These are phyloP conservation scores for Lobophora halterata DNA, from an alignment of 2,888 invertebrate genomes.

Conservation along the genomic window DNA sequence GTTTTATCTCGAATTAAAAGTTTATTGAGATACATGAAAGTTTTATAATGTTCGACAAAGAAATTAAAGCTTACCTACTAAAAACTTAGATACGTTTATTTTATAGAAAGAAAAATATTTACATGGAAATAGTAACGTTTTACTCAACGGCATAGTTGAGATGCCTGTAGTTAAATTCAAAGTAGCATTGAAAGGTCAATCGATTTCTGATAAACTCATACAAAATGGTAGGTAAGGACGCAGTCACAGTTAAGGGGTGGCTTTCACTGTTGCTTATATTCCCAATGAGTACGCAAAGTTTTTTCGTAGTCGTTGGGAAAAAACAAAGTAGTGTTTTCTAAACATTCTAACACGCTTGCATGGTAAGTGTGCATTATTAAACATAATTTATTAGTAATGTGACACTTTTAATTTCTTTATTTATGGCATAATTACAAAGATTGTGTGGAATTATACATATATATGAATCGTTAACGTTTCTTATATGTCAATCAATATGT, in stretches of 20 bases:
- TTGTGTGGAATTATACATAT: constrained; percentile 5
- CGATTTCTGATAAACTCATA: constrained; percentile 23
- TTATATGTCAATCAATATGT: too few relatives aligned
- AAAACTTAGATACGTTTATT: too few relatives aligned
- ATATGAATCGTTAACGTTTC: too few relatives aligned
- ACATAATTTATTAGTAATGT: constrained; percentile 5
- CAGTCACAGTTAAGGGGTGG: constrained; percentile 14
- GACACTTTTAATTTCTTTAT: constrained; percentile 8
- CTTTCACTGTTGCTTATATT: constrained; percentile 14
- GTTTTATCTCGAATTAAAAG: too few relatives aligned
- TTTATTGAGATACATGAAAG: too few relatives aligned
- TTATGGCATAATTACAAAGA: constrained; percentile 12
- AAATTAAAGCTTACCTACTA: too few relatives aligned
- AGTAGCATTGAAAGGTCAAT: constrained; percentile 27
- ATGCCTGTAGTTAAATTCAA: constrained; percentile 29
- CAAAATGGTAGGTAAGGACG: too few relatives aligned
- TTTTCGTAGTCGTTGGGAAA: constrained; percentile 18
- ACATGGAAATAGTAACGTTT: constrained; percentile 30
- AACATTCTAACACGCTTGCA: constrained; percentile 5
- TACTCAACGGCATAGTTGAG: constrained; percentile 18
- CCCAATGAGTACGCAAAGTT: constrained; percentile 15
- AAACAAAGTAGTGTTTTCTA: neutral
- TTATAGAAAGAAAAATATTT: constrained; percentile 30
- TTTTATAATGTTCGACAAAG: too few relatives aligned
- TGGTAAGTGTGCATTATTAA: neutral